These are phyloP conservation scores for Petromus typicus DNA, from an alignment of 2,113 vertebrate genomes.

Conservation along the genomic window DNA sequence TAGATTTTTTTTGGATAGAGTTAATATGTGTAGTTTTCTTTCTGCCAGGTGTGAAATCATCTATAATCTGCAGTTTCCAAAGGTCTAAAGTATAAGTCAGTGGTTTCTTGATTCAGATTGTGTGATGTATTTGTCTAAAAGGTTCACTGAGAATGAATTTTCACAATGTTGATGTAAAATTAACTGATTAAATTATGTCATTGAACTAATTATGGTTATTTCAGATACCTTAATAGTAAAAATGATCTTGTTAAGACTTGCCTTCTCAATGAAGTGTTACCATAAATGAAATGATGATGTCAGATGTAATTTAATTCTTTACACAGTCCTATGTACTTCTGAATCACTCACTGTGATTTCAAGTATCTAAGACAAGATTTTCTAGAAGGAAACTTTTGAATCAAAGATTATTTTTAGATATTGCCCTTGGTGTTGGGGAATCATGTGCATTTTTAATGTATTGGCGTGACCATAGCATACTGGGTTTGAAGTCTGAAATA, in stretches of 20 bases:
- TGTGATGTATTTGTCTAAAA: slow-evolving; percentile 8
- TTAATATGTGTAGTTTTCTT: slow-evolving; percentile 25
- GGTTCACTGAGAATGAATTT: slow-evolving; percentile 41
- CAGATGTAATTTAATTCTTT: slow-evolving; percentile 31
- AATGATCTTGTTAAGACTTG: slow-evolving; percentile 14
- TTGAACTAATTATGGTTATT: slow-evolving; percentile 34
- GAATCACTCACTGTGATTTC: slow-evolving; percentile 58
- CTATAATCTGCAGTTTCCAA: not conserved
- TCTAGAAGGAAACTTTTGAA: slow-evolving; percentile 8
- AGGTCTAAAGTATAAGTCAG: slow-evolving; percentile 32
- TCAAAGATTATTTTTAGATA: slow-evolving; percentile 43
- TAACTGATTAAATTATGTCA: not conserved
- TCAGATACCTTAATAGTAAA: not conserved
- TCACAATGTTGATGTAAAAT: not conserved
- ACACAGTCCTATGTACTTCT: slow-evolving; percentile 49
- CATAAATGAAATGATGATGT: slow-evolving; percentile 36
- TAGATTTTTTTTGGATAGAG: slow-evolving; percentile 36
- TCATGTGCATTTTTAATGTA: not conserved
- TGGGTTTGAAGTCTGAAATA: slow-evolving; percentile 43
- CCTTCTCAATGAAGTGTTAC: not conserved
- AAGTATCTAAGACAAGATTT: slow-evolving; percentile 1
- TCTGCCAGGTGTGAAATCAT: not conserved
- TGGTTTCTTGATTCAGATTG: slow-evolving; percentile 16
- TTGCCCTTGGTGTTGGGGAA: slow-evolving; percentile 42
- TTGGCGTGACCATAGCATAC: not conserved